Evolutionary conservation across 2,888 invertebrate species (phyloP).

Genomic region (Callyntrura sp.): DNA sequence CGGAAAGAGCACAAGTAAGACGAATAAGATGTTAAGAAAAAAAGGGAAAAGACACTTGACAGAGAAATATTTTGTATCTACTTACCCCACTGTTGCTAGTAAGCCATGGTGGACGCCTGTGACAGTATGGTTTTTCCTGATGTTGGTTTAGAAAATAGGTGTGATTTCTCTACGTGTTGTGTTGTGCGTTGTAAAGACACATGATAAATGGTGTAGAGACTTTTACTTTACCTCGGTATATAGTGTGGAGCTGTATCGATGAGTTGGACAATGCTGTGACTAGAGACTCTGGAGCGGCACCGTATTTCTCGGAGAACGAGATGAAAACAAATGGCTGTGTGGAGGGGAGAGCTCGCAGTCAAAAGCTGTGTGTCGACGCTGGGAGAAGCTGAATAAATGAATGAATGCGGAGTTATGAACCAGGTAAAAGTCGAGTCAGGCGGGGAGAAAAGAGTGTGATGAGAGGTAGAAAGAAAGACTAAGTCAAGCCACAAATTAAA

Average conservation of each 20-base stretch:
- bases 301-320: conserved; percentile 25
- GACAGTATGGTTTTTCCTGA: conserved; percentile 20
- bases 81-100: conserved; percentile 67
- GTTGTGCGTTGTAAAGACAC: conserved; percentile 26
- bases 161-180: conserved; percentile 19
- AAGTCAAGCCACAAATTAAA: conserved; percentile 77
- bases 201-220: conserved; percentile 26
- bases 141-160: conserved; percentile 2
- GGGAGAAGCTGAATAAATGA: conserved; percentile 62
- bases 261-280: not conserved
- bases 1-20: not conserved
- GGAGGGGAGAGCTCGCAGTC: conserved; percentile 42
- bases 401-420: conserved; percentile 57
- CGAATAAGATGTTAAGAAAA: not conserved
- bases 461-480: conserved; percentile 21
- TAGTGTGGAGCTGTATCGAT: not conserved
- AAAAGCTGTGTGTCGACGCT: conserved; percentile 48
- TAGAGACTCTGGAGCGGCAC: not conserved
- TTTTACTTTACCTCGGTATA: not conserved
- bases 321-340: conserved; percentile 40
- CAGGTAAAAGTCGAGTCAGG: conserved; percentile 69
- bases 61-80: conserved; percentile 49
- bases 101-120: conserved; percentile 62
- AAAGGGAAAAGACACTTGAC: not conserved
- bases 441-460: conserved; percentile 23